These are phyloP conservation scores for Ciconia nigra DNA, from an alignment of 2,797 vertebrate species.

Conservation along the genomic window DNA sequence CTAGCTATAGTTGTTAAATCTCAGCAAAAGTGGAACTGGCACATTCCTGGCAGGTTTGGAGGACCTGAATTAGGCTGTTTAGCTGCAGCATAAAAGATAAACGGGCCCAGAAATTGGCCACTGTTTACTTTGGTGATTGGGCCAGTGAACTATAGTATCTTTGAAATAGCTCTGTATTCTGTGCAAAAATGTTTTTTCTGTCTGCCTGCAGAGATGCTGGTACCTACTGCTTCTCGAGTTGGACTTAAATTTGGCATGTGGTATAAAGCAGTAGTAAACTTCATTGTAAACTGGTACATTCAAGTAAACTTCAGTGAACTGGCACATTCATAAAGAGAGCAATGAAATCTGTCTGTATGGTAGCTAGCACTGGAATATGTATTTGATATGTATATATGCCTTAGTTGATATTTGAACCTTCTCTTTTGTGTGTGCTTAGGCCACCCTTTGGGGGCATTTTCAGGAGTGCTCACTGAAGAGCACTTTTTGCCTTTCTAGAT, in stretches of 20 bases:
- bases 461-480: not conserved
- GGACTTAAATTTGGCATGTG: not conserved
- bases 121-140: not conserved
- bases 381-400: not conserved
- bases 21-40: not conserved
- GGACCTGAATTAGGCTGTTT: not conserved
- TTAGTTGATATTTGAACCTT: not conserved
- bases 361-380: not conserved
- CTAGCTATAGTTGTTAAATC: not conserved
- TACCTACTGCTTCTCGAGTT: not conserved
- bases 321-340: not conserved
- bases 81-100: not conserved
- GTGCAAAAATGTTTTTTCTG: not conserved
- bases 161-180: not conserved
- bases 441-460: not conserved
- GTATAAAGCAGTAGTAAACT: not conserved
- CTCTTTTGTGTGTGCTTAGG: not conserved
- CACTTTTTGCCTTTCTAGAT: not conserved
- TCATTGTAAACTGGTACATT: not conserved
- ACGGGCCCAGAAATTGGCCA: not conserved
- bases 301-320: not conserved
- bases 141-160: not conserved
- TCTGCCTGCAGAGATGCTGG: not conserved
- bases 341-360: not conserved
- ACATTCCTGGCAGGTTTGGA: not conserved